phyloP scores from a whole-genome alignment of 2,113 vertebrate genomes.

The Eira barbara region DNA sequence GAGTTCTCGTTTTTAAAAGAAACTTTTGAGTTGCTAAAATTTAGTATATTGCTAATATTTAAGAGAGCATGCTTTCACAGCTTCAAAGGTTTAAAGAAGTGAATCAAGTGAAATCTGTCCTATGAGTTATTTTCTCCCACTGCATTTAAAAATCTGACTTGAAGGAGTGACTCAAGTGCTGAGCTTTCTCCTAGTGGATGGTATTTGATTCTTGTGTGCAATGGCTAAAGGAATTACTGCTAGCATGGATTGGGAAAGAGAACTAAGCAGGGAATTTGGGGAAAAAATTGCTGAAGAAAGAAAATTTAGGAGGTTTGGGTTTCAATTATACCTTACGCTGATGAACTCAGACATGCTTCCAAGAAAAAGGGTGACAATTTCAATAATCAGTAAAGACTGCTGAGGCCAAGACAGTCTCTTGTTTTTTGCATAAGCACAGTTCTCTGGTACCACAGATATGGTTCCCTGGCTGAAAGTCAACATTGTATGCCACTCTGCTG shows the following conservation, averaged over 20 bases:
- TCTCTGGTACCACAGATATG: not conserved
- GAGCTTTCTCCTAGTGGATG: not conserved
- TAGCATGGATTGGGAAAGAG: not conserved
- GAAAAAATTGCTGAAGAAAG: not conserved
- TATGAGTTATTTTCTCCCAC: not conserved
- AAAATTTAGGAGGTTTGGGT: not conserved
- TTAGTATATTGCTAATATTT: not conserved
- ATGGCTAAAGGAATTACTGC: not conserved
- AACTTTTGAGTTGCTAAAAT: not conserved
- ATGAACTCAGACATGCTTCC: not conserved
- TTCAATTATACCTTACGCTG: not conserved
- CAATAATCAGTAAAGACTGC: not conserved
- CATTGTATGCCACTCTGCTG: not conserved
- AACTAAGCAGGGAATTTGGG: not conserved
- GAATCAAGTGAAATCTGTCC: not conserved
- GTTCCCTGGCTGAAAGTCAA: not conserved
- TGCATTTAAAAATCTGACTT: not conserved
- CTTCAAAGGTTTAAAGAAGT: not conserved
- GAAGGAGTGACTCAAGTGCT: not conserved
- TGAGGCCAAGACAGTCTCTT: not conserved
- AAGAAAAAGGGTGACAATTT: not conserved
- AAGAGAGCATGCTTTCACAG: not conserved
- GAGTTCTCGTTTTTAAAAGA: not conserved
- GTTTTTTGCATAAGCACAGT: not conserved
- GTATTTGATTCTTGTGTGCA: not conserved